Evolutionary conservation across 2,113 vertebrate genomes (phyloP).

Genomic region (Felis chaus): DNA sequence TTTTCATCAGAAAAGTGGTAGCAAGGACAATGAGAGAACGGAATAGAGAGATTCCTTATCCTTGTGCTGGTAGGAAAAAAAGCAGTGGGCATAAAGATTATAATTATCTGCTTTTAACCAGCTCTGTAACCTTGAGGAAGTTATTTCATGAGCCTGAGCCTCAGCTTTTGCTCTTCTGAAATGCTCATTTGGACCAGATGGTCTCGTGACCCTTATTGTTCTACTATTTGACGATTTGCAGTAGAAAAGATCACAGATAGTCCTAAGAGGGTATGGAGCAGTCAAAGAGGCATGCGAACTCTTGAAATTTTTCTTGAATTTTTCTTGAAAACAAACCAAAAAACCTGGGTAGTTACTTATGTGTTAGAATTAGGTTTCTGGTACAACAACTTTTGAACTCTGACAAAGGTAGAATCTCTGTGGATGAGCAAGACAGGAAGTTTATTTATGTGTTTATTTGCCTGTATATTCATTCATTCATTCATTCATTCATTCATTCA

Average conservation of each 20-base stretch:
- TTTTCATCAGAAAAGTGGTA: neutral
- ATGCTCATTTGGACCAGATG: neutral
- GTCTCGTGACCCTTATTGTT: neutral
- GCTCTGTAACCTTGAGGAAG: neutral
- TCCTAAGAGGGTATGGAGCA: neutral
- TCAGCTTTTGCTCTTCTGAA: neutral
- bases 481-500: neutral
- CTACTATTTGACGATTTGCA: neutral
- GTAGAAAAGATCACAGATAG: neutral
- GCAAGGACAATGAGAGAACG: neutral
- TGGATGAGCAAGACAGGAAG: neutral
- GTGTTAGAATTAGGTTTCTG: neutral
- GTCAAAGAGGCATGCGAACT: neutral
- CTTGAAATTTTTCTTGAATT: neutral
- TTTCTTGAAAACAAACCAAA: neutral
- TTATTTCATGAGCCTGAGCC: neutral
- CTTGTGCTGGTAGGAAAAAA: neutral
- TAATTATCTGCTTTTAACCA: slow-evolving; percentile 16
- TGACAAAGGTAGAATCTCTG: neutral
- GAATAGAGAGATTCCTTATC: neutral
- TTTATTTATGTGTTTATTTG: neutral
- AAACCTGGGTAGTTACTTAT: neutral
- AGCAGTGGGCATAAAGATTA: neutral
- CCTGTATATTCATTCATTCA: neutral
- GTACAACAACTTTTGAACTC: neutral